phyloP scores from a whole-genome alignment of 2,113 vertebrate genomes.

The Onychorhynchus coronatus region DNA sequence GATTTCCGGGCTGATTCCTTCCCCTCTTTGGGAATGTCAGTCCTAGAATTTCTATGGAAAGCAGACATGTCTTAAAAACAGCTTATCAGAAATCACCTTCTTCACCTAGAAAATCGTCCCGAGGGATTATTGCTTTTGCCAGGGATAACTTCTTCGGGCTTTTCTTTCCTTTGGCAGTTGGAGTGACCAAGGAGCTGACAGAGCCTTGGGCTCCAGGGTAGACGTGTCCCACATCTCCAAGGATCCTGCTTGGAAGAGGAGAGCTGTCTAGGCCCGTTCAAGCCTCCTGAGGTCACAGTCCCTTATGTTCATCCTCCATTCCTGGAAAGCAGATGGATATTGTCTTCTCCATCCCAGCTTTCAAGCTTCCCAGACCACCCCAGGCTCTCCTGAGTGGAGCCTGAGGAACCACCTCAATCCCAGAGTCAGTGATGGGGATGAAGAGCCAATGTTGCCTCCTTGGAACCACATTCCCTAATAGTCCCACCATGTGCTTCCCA shows the following conservation, averaged over 20 bases:
- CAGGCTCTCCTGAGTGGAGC: not conserved
- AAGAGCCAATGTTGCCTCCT: not conserved
- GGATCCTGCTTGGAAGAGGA: not conserved
- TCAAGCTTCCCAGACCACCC: not conserved
- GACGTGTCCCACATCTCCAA: not conserved
- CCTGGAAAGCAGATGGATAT: slow-evolving; percentile 14
- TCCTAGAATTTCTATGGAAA: not conserved
- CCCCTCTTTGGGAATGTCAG: not conserved
- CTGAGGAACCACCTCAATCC: not conserved
- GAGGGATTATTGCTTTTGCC: not conserved
- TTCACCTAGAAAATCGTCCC: not conserved
- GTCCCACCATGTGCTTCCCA: not conserved
- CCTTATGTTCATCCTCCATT: not conserved
- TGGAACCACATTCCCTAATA: not conserved
- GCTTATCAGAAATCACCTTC: not conserved
- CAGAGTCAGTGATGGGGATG: not conserved
- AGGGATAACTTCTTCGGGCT: not conserved
- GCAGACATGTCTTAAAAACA: not conserved
- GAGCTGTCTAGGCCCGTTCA: not conserved
- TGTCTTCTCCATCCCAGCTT: not conserved
- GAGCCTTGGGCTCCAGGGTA: not conserved
- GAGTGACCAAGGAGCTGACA: not conserved
- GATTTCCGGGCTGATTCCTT: not conserved
- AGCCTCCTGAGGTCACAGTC: not conserved
- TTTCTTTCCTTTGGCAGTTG: not conserved